Evolutionary conservation across 2,888 invertebrate genomes (phyloP).

Genomic region (Axea sp.): DNA sequence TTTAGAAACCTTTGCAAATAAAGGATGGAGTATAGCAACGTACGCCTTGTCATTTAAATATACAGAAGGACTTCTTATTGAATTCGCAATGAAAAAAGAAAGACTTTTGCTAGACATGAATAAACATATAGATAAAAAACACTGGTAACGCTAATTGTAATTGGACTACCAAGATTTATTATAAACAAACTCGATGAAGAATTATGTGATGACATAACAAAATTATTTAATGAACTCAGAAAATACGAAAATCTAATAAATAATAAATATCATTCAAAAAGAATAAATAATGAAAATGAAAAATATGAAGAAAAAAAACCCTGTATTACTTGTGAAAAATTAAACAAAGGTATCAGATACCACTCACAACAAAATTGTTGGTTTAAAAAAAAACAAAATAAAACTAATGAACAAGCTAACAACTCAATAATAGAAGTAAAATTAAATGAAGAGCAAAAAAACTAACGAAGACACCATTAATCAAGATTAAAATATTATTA

Average conservation of each 20-base stretch:
- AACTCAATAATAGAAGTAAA: slow-evolving; percentile 53
- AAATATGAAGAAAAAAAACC: slow-evolving; percentile 23
- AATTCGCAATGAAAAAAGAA: slow-evolving; percentile 64
- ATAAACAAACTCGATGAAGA: slow-evolving; percentile 62
- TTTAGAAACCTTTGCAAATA: slow-evolving; percentile 64
- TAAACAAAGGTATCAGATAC: slow-evolving; percentile 33
- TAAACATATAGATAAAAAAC: slow-evolving; percentile 50
- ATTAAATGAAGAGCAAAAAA: slow-evolving; percentile 51
- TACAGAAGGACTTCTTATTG: slow-evolving; percentile 65
- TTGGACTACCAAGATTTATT: slow-evolving; percentile 57
- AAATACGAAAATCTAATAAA: slow-evolving; percentile 5
- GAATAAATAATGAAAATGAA: background rate
- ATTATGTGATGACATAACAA: slow-evolving; percentile 31
- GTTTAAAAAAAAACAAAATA: slow-evolving; percentile 36
- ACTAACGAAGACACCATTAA: slow-evolving; percentile 64
- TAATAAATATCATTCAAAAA: background rate
- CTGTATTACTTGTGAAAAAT: slow-evolving; percentile 30
- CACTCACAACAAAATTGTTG: slow-evolving; percentile 48
- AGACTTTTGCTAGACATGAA: slow-evolving; percentile 57
- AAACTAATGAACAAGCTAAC: slow-evolving; percentile 13
- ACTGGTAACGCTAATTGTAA: slow-evolving; percentile 52
- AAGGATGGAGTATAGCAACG: slow-evolving; percentile 65
- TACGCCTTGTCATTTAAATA: slow-evolving; percentile 66
- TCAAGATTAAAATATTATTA: slow-evolving; percentile 59
- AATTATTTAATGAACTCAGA: slow-evolving; percentile 4